Conservation (phyloP, 2,797 vertebrate genomes). For the Hylomyscus alleni region DNA sequence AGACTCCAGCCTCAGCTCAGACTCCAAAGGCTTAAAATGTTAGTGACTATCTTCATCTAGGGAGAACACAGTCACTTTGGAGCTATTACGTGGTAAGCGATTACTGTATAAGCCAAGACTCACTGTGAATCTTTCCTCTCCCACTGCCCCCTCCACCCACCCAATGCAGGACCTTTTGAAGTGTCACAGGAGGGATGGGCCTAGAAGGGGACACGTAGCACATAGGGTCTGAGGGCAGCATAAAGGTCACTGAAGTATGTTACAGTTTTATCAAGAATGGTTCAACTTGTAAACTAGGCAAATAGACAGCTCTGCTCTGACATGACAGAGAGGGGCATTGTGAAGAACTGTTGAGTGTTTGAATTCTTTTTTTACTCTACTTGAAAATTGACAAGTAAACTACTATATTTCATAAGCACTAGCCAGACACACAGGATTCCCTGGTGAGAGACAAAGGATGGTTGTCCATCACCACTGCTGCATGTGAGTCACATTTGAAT, state of each 20-base stretch:
- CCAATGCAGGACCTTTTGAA: not conserved
- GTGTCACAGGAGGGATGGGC: not conserved
- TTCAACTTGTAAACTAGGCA: not conserved
- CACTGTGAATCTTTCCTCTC: not conserved
- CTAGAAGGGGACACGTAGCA: not conserved
- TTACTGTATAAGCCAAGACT: not conserved
- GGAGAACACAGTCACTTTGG: not conserved
- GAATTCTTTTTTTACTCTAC: conserved; percentile 19
- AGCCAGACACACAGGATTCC: not conserved
- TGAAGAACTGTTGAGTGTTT: not conserved
- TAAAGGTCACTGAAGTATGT: not conserved
- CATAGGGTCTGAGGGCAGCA: not conserved
- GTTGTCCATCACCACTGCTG: not conserved
- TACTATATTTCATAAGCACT: not conserved
- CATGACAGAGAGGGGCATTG: not conserved
- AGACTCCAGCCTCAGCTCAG: not conserved
- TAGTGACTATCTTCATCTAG: conserved; percentile 13
- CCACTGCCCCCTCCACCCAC: not conserved
- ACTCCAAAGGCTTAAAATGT: conserved; percentile 45
- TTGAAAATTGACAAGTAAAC: not conserved
- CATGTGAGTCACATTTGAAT: not conserved
- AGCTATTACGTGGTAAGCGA: not conserved
- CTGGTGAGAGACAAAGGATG: not conserved
- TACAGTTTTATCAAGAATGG: not conserved
- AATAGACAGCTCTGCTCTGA: not conserved